Evolutionary conservation across 2,797 vertebrate species (phyloP), one percentile per base, ranked within the genome.

Genomic region (Thaleichthys pacificus): DNA sequence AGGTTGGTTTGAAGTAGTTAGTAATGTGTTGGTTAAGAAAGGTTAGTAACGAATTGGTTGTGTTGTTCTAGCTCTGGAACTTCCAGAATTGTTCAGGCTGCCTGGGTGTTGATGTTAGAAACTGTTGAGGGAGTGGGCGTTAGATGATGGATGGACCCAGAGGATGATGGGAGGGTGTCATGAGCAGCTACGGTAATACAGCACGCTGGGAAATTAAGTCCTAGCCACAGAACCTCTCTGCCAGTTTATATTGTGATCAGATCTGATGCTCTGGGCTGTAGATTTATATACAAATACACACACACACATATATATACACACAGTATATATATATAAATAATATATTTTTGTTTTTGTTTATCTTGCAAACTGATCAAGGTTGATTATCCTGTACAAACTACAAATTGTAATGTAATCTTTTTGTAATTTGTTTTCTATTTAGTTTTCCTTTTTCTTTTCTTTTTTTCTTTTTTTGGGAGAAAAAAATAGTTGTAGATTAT

Each of bases 391-490:
- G 93, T 95, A 95, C 92, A 94, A 91, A 94, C 87, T 92, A 89
- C 89, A 92, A 93, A 91, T 92, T 94, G 91, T 94, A 93, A 93
- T 90, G 91, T 93, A 93, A 92, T 94, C 95, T 56, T 95, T 96
- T 90, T 95, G 94, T 90, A 94, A 92, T 91, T 93, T 95, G 92
- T 92, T 56, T 56, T 12, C 42, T 3, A 12, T 12, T 47, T 47
- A 11, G 9, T 14, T 47, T 47, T 47, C 9, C 3, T 12, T 42
- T 42, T 42, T 35, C 32, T 5, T 11, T 42, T 42, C 38, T n/a
- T n/a, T n/a, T n/a, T n/a, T n/a, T n/a, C n/a, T 47, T 14, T 47
- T 38, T 47, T 91, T 92, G 89, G 76, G 77, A 91, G 71, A 77
- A 82, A 85, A 85, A 82, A 77, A 77, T 82, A 78, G 81, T 89